phyloP scores from a whole-genome alignment of 2,113 vertebrate species.

The Bos indicus region DNA sequence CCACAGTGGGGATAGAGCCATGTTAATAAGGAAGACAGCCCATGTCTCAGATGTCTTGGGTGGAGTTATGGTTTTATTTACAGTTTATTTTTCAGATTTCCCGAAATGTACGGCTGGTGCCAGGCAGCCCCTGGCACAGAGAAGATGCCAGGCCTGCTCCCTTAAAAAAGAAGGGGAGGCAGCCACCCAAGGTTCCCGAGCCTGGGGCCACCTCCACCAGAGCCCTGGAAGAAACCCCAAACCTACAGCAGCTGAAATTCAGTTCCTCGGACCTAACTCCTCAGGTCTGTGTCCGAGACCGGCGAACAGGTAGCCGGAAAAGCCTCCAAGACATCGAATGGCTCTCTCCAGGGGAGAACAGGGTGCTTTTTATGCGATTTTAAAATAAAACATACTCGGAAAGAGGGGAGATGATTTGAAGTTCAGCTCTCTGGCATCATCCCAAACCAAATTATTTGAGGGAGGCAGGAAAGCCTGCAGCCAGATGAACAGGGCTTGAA shows the following conservation, averaged over 20 bases:
- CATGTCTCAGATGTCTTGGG: neutral
- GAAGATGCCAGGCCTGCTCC: neutral
- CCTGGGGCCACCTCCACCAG: neutral
- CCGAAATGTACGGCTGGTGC: neutral
- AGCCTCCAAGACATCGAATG: neutral
- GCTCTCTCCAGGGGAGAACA: neutral
- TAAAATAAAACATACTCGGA: slow-evolving; percentile 14
- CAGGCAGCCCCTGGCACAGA: neutral
- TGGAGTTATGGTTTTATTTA: slow-evolving; percentile 6
- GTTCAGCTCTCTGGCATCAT: neutral
- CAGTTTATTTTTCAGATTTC: slow-evolving; percentile 20
- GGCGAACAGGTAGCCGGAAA: neutral
- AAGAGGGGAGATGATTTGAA: neutral
- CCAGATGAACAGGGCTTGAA: neutral
- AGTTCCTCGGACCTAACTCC: accelerated
- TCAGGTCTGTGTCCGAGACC: neutral
- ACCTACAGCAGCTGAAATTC: neutral
- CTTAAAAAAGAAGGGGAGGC: neutral
- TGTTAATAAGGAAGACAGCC: accelerated
- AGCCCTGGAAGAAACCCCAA: neutral
- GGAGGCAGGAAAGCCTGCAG: neutral
- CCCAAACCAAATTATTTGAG: neutral
- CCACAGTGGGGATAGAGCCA: neutral
- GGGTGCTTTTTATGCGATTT: slow-evolving; percentile 39
- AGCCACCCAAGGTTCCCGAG: neutral